Evolutionary conservation across 2,797 vertebrate genomes (phyloP).

Genomic region (Anguilla anguilla): DNA sequence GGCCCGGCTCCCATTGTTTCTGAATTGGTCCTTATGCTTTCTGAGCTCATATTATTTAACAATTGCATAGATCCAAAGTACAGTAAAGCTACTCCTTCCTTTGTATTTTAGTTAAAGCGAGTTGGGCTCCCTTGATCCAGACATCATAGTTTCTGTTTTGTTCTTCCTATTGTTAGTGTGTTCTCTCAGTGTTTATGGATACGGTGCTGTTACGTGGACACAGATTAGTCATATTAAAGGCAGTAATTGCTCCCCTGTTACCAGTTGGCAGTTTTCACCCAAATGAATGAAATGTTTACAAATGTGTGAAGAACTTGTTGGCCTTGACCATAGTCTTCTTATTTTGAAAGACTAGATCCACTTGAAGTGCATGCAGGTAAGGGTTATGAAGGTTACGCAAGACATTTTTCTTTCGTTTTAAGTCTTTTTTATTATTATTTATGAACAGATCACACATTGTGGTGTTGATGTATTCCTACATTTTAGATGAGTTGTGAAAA

Average conservation of each 20-base stretch:
- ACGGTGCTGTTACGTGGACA: background rate
- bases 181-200: slow-evolving; percentile 28
- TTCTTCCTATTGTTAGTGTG: slow-evolving; percentile 21
- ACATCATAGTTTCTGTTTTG: background rate
- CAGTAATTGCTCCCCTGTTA: slow-evolving; percentile 47
- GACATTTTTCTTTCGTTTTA: background rate
- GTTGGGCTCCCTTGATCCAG: background rate
- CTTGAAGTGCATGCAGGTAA: too few relatives aligned
- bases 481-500: background rate
- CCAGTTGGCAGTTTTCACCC: slow-evolving; percentile 49
- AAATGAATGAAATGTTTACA: slow-evolving; percentile 61
- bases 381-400: background rate
- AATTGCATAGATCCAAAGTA: background rate
- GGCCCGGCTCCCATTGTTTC: background rate
- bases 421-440: slow-evolving; percentile 13
- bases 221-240: slow-evolving; percentile 38
- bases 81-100: background rate
- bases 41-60: background rate
- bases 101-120: background rate
- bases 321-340: background rate
- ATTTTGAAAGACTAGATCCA: background rate
- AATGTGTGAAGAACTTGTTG: slow-evolving; percentile 42
- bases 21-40: background rate
- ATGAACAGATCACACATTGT: background rate
- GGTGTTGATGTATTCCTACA: background rate